A percentile compares a stretch with the other conserved stretches of the same genome.
Evolutionary conservation across 2,797 vertebrate species (phyloP).

Genomic region (Phataginus tetradactyla): DNA sequence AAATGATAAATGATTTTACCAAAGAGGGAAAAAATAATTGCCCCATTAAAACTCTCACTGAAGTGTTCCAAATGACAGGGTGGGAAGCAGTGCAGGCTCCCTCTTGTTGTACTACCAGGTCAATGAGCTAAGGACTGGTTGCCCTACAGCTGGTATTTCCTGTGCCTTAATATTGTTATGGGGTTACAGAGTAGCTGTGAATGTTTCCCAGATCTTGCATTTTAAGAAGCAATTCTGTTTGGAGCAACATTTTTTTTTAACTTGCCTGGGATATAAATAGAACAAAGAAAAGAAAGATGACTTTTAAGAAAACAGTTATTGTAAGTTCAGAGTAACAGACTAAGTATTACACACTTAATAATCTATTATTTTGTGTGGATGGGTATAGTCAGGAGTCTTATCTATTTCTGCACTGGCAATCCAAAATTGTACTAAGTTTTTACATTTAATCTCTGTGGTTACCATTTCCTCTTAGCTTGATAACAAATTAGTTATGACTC

Average conservation of each 20-base stretch:
- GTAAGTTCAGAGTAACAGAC: not conserved
- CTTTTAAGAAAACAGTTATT: not conserved
- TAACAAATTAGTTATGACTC: conserved; percentile 1
- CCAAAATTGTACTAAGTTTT: conserved; percentile 8
- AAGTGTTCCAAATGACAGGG: not conserved
- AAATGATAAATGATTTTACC: not conserved
- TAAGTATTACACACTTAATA: not conserved
- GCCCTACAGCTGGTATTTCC: not conserved
- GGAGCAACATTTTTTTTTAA: not conserved
- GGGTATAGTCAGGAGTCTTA: not conserved
- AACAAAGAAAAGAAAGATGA: not conserved
- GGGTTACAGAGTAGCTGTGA: not conserved
- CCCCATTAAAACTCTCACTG: not conserved
- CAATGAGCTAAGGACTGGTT: not conserved
- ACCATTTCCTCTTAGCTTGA: not conserved
- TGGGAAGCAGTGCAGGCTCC: not conserved
- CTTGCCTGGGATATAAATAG: too few relatives aligned
- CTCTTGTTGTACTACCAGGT: not conserved
- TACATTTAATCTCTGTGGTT: not conserved
- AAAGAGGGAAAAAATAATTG: not conserved
- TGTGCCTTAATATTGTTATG: not conserved
- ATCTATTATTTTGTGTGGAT: not conserved
- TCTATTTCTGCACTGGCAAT: not conserved
- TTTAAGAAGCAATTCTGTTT: not conserved
- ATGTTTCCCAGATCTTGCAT: not conserved